Conservation (phyloP, 2,113 vertebrate species). For the Raja brachyura region DNA sequence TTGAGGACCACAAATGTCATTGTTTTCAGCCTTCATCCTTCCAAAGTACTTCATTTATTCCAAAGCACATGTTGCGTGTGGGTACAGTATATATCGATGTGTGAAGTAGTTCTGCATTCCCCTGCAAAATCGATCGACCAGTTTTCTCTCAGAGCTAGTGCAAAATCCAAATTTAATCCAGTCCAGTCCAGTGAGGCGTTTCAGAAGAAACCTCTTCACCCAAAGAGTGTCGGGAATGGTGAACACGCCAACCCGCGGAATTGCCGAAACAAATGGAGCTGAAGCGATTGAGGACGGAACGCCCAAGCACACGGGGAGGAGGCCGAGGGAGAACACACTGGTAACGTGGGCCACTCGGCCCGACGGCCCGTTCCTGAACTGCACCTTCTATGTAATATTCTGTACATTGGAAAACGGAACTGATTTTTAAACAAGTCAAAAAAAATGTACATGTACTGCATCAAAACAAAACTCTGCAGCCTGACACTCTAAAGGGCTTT, state of each 20-base stretch:
- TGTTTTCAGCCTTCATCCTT: not conserved
- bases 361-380: not conserved
- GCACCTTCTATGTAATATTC: not conserved
- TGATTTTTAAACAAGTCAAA: not conserved
- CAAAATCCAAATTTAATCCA: not conserved
- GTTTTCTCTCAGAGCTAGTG: not conserved
- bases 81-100: not conserved
- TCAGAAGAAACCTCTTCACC: not conserved
- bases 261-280: not conserved
- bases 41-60: not conserved
- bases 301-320: not conserved
- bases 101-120: not conserved
- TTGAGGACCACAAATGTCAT: not conserved
- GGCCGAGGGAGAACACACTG: not conserved
- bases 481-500: slow-evolving; percentile 9
- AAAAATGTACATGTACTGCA: not conserved
- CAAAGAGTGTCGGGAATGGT: not conserved
- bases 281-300: not conserved
- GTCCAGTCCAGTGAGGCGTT: not conserved
- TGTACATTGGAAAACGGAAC: not conserved
- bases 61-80: not conserved
- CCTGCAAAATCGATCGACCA: not conserved
- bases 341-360: not conserved
- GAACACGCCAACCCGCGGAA: not conserved
- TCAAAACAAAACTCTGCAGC: not conserved